phyloP scores from a whole-genome alignment of 2,797 vertebrate genomes.

The Pipistrellus pygmaeus region DNA sequence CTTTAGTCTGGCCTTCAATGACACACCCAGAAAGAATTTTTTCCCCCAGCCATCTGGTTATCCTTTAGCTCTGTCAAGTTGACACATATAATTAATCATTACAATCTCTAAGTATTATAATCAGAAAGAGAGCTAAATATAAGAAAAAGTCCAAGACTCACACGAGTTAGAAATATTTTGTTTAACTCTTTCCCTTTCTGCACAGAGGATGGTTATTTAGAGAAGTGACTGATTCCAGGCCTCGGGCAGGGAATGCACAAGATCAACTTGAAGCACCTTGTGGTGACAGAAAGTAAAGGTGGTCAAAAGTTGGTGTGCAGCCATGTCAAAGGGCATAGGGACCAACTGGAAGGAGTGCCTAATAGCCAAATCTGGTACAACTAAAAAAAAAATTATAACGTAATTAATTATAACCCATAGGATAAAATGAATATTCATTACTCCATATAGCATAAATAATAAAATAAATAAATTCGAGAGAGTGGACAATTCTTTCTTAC shows the following conservation, averaged over 20 bases:
- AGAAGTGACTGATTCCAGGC: neutral
- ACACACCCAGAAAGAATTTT: neutral
- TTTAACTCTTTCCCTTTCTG: neutral
- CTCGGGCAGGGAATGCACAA: neutral
- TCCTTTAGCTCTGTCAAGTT: neutral
- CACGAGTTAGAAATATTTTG: neutral
- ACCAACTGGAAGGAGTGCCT: neutral
- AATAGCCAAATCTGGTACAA: neutral
- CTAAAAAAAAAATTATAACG: neutral
- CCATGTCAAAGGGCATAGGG: neutral
- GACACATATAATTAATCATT: neutral
- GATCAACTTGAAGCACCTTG: neutral
- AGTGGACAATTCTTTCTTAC: neutral
- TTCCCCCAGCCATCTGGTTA: neutral
- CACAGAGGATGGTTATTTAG: constrained; percentile 44
- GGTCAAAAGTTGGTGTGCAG: neutral
- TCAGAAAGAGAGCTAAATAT: constrained; percentile 13
- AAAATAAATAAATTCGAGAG: neutral
- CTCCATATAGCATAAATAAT: neutral
- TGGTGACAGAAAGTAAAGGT: neutral
- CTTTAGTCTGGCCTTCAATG: neutral
- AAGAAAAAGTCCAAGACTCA: neutral
- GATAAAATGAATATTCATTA: neutral
- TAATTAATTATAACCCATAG: neutral
- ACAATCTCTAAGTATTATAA: neutral